These are phyloP conservation scores for Mactra quadrangularis DNA, from an alignment of 1,140 invertebrate species.

Conservation along the genomic window DNA sequence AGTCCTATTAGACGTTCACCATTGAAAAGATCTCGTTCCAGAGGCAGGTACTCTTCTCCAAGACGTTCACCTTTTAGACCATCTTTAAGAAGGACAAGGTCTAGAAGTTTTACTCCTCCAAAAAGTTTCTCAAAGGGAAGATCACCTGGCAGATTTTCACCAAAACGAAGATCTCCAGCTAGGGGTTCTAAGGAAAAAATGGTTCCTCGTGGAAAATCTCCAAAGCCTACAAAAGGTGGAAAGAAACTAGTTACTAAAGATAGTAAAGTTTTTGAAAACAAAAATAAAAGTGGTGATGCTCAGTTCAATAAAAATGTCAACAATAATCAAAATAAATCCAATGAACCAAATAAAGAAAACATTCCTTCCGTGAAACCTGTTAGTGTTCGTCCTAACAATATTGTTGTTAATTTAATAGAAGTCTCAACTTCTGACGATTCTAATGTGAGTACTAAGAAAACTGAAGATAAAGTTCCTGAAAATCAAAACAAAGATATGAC, in stretches of 20 bases:
- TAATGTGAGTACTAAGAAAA: conserved; percentile 1
- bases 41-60: conserved; percentile 34
- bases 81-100: conserved; percentile 5
- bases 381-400: conserved; percentile 31
- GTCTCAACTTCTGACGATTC: neutral
- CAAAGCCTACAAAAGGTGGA: neutral
- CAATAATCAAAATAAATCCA: neutral
- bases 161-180: conserved; percentile 8
- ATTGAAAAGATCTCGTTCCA: conserved; percentile 19
- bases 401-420: conserved; percentile 22
- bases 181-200: conserved; percentile 37
- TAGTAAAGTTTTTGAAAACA: neutral
- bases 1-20: conserved; percentile 21
- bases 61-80: neutral
- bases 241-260: neutral
- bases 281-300: neutral
- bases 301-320: neutral
- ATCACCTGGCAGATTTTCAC: conserved; percentile 38
- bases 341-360: conserved; percentile 50
- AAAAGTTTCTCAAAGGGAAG: neutral
- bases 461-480: conserved; percentile 9
- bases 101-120: conserved; percentile 8
- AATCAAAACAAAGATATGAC: conserved; percentile 31
- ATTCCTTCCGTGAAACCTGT: neutral
- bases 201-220: neutral